Evolutionary conservation across 2,888 invertebrate species (phyloP).

Genomic region (Drosophila percnosoma): DNA sequence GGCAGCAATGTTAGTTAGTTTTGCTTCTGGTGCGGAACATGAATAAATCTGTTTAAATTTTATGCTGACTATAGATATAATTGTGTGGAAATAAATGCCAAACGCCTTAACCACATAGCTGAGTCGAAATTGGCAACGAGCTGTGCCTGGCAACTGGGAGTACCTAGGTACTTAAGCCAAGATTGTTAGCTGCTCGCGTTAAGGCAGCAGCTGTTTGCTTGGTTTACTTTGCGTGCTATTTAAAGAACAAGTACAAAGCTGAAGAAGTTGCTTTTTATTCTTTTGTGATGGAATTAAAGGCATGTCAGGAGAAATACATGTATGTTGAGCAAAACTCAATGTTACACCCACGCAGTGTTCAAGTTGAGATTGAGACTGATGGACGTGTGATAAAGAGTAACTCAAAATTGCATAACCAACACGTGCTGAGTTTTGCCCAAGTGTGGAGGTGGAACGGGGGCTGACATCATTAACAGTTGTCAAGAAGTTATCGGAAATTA

Average conservation of each 20-base stretch:
- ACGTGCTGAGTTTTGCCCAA: conserved; percentile 9
- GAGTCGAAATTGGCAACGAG: not conserved
- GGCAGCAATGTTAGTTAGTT: not conserved
- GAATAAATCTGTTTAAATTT: not conserved
- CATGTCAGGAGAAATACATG: not conserved
- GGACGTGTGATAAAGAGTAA: conserved; percentile 20
- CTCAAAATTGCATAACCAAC: conserved; percentile 45
- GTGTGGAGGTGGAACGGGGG: not conserved
- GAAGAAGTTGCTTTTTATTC: not conserved
- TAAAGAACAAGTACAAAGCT: not conserved
- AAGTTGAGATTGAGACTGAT: conserved; percentile 11
- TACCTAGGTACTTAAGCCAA: conserved; percentile 2
- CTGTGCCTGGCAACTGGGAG: conserved; percentile 1
- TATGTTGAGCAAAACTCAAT: not conserved
- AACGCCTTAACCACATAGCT: not conserved
- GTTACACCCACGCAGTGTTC: not conserved
- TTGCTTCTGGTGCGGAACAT: not conserved
- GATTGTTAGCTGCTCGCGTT: conserved; percentile 1
- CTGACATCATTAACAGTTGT: conserved; percentile 51
- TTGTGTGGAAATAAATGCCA: conserved; percentile 1
- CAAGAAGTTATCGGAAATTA: conserved; percentile 63
- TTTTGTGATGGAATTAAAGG: not conserved
- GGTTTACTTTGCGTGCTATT: conserved; percentile 1
- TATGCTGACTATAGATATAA: not conserved
- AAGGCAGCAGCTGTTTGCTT: not conserved